These are phyloP conservation scores for Musca domestica DNA, from an alignment of 1,140 invertebrate genomes.

Conservation along the genomic window DNA sequence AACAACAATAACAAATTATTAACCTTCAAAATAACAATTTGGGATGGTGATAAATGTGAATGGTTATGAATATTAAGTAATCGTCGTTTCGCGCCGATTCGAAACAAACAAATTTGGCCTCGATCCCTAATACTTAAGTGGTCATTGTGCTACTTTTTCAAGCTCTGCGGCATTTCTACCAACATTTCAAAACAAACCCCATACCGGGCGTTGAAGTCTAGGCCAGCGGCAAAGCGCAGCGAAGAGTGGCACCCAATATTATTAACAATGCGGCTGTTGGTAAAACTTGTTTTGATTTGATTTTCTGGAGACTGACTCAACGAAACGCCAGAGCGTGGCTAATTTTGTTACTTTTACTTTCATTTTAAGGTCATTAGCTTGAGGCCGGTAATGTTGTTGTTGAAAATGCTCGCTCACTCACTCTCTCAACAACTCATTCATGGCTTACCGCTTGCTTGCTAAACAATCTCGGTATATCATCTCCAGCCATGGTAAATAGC, in stretches of 20 bases:
- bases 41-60: conserved; percentile 5
- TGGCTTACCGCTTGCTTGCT: too few relatives aligned
- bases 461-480: too few relatives aligned
- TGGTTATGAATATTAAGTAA: conserved; percentile 16
- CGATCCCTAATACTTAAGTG: conserved; percentile 15
- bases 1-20: conserved; percentile 3
- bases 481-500: too few relatives aligned
- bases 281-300: not conserved
- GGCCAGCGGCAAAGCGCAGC: not conserved
- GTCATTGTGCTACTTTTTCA: conserved; percentile 28
- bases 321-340: not conserved
- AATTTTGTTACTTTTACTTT: conserved; percentile 27
- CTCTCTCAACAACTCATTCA: too few relatives aligned
- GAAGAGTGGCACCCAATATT: not conserved
- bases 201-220: not conserved
- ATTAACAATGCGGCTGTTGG: not conserved
- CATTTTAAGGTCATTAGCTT: conserved; percentile 30
- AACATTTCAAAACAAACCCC: conserved; percentile 19
- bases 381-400: not conserved
- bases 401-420: too few relatives aligned
- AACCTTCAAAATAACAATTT: conserved; percentile 13
- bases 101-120: not conserved
- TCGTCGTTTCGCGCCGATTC: not conserved
- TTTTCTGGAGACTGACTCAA: conserved; percentile 3
- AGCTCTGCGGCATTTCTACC: conserved; percentile 4